phyloP scores from a whole-genome alignment of 1,140 invertebrate species.

The Drusus annulatus region DNA sequence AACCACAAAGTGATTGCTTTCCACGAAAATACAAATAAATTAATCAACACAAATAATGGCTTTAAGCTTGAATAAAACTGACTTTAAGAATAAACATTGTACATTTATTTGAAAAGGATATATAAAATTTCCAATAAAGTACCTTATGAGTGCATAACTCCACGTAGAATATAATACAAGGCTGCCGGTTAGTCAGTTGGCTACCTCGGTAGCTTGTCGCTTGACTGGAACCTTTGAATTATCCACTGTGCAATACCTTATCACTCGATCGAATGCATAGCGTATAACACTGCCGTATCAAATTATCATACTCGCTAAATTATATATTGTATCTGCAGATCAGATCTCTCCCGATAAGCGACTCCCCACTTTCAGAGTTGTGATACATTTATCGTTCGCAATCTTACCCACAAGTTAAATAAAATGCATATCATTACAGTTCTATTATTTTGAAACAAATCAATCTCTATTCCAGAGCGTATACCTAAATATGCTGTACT shows the following conservation, averaged over 20 bases:
- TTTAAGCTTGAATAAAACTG: no score
- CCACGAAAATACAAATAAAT: no score
- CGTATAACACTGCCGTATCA: slow-evolving; percentile 22
- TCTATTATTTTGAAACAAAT: no score
- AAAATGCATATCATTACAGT: not conserved
- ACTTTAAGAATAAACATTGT: no score
- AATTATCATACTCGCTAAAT: slow-evolving; percentile 50
- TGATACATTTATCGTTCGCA: slow-evolving; percentile 1
- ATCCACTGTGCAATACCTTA: slow-evolving; percentile 28
- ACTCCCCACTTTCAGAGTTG: slow-evolving; percentile 18
- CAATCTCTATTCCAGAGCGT: no score
- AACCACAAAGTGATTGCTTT: no score
- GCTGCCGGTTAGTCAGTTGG: not conserved
- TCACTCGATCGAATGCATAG: slow-evolving; percentile 38
- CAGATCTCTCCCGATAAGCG: slow-evolving; percentile 41
- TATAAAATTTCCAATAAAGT: no score
- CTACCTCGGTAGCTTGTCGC: slow-evolving; percentile 5
- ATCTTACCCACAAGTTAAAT: not conserved
- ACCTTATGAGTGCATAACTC: no score
- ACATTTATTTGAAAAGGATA: no score
- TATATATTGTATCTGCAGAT: slow-evolving; percentile 35
- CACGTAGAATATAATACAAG: not conserved
- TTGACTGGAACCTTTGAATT: slow-evolving; percentile 15
- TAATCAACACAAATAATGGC: no score
- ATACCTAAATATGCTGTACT: no score